Percentiles rank a stretch among this genome's conserved stretches.
These are phyloP conservation scores for Nasonovia ribisnigri DNA, from an alignment of 2,888 invertebrate genomes.

Conservation along the genomic window DNA sequence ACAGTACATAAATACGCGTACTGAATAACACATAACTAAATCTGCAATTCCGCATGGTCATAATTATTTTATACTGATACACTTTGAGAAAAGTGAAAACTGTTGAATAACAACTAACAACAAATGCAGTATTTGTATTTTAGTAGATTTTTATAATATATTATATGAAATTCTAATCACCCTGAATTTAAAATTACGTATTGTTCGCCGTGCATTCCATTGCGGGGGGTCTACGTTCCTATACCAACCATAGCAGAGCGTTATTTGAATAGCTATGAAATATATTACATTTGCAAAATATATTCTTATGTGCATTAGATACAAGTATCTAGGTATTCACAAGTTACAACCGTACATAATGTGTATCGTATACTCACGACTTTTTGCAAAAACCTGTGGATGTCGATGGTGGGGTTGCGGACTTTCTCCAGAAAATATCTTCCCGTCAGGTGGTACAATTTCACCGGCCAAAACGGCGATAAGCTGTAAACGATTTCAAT, in stretches of 20 bases:
- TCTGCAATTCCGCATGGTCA: too few relatives aligned
- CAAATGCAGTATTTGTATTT: too few relatives aligned
- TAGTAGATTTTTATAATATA: too few relatives aligned
- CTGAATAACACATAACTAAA: too few relatives aligned
- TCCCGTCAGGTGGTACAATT: conserved; percentile 82
- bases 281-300: conserved; percentile 18
- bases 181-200: background rate
- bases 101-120: too few relatives aligned
- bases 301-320: background rate
- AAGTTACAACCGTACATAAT: background rate
- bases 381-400: conserved; percentile 84
- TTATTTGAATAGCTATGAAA: conserved; percentile 16
- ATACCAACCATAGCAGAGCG: background rate
- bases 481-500: conserved; percentile 71
- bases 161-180: conserved; percentile 31
- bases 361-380: conserved; percentile 75
- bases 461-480: conserved; percentile 78
- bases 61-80: too few relatives aligned
- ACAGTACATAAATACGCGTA: background rate
- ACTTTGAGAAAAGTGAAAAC: too few relatives aligned
- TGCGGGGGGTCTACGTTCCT: background rate
- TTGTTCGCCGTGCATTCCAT: background rate
- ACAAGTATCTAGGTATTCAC: background rate
- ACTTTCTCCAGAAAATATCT: conserved; percentile 81
- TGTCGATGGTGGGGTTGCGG: conserved; percentile 85